phyloP scores from a whole-genome alignment of 1,140 invertebrate genomes.

The Sminthurides bifidus region DNA sequence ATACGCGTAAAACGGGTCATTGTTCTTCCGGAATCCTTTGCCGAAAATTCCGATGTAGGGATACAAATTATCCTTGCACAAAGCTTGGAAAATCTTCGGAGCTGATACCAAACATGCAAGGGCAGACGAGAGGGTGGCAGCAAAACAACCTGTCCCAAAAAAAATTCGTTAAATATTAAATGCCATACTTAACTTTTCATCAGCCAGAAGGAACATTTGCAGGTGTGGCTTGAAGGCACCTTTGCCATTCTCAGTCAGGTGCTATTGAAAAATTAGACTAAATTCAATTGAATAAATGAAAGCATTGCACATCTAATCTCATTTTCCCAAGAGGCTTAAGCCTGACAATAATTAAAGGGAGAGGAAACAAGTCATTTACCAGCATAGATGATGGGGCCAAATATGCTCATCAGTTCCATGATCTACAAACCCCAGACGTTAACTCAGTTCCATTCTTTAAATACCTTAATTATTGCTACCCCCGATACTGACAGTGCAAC shows the following conservation, averaged over 20 bases:
- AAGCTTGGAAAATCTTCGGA: slow-evolving; percentile 85
- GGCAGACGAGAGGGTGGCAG: slow-evolving; percentile 89
- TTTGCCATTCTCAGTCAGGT: too few species aligned
- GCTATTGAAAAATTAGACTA: too few species aligned
- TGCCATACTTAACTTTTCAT: background rate
- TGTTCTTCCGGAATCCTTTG: slow-evolving; percentile 77
- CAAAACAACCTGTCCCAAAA: slow-evolving; percentile 15
- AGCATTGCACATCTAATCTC: too few species aligned
- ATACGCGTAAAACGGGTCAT: slow-evolving; percentile 86
- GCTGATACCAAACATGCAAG: slow-evolving; percentile 90
- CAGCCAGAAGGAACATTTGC: background rate
- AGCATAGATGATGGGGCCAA: slow-evolving; percentile 85
- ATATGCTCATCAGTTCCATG: slow-evolving; percentile 78
- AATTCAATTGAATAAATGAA: too few species aligned
- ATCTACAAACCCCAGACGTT: slow-evolving; percentile 45
- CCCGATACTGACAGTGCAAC: too few species aligned
- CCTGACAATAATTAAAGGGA: slow-evolving; percentile 34
- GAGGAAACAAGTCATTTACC: slow-evolving; percentile 62
- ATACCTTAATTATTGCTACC: too few species aligned
- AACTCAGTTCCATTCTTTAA: background rate
- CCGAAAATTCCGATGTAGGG: slow-evolving; percentile 85
- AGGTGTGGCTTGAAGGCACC: too few species aligned
- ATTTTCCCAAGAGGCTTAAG: background rate
- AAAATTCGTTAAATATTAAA: background rate
- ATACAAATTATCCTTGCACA: slow-evolving; percentile 92